A percentile compares a stretch with the other conserved stretches of the same genome.
Evolutionary conservation across 2,888 invertebrate genomes (phyloP).

Genomic region (Napeogenes sylphis): DNA sequence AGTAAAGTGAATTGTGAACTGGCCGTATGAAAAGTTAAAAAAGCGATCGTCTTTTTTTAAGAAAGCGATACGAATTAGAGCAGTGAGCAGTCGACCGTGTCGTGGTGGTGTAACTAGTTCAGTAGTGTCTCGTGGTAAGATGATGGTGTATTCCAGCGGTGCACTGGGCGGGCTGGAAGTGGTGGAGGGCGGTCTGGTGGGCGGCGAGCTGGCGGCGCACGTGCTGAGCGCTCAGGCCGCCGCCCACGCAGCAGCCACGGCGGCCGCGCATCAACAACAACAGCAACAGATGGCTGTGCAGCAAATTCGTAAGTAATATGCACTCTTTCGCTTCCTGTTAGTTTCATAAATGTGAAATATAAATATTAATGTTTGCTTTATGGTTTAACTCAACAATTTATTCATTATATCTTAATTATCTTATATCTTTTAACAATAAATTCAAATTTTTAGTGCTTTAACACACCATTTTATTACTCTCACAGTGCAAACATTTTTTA

Average conservation of each 20-base stretch:
- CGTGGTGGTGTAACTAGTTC: constrained; percentile 27
- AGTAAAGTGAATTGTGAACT: constrained; percentile 22
- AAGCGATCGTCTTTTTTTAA: constrained; percentile 30
- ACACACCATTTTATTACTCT: no score
- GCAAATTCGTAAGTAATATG: constrained; percentile 60
- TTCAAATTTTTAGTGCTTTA: no score
- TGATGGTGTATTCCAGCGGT: constrained; percentile 77
- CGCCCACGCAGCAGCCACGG: constrained; percentile 68
- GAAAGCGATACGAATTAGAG: constrained; percentile 34
- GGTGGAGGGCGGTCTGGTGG: constrained; percentile 64
- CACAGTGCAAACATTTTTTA: no score
- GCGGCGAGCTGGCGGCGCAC: constrained; percentile 66
- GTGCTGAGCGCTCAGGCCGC: constrained; percentile 72
- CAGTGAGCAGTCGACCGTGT: constrained; percentile 30
- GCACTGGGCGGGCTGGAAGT: constrained; percentile 75
- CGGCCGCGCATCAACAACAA: constrained; percentile 63
- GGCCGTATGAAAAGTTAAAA: constrained; percentile 39
- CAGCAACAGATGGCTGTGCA: constrained; percentile 67
- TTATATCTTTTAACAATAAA: no score
- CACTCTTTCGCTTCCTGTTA: neutral
- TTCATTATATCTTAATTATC: no score
- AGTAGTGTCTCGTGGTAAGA: constrained; percentile 51
- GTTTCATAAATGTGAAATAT: no score
- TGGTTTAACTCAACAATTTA: no score
- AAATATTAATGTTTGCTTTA: no score